Percentiles rank a stretch among this genome's conserved stretches.
Evolutionary conservation across 2,797 vertebrate species (phyloP).

Genomic region (Trachops cirrhosus): DNA sequence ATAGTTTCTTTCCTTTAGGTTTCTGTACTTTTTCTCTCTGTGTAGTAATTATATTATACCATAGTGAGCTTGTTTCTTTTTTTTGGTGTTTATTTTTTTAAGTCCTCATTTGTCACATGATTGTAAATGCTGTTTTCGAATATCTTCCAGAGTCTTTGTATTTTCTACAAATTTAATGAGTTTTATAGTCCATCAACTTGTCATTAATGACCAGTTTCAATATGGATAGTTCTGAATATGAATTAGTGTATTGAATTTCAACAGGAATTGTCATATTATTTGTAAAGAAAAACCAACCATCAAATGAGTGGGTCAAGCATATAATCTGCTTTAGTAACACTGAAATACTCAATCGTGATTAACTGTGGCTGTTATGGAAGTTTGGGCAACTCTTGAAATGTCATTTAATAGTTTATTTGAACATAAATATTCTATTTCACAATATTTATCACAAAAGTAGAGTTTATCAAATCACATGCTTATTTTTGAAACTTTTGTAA

Average conservation of each 20-base stretch:
- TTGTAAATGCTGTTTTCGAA: background rate
- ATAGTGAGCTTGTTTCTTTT: background rate
- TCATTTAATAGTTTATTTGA: constrained; percentile 36
- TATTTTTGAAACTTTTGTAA: constrained; percentile 12
- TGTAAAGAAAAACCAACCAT: background rate
- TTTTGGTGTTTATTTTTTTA: constrained; percentile 35
- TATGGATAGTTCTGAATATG: background rate
- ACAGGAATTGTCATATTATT: background rate
- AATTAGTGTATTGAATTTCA: constrained; percentile 10
- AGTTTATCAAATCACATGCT: constrained; percentile 14
- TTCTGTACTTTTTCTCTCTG: background rate
- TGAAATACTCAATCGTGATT: background rate
- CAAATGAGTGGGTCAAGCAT: background rate
- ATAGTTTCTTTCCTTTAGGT: background rate
- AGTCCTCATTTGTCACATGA: background rate
- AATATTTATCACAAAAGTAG: background rate
- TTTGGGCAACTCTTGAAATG: background rate
- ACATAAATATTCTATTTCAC: constrained; percentile 2
- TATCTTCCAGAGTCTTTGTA: background rate
- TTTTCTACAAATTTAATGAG: background rate
- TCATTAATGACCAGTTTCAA: constrained; percentile 16
- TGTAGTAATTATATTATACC: background rate
- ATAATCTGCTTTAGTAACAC: background rate
- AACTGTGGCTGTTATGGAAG: background rate
- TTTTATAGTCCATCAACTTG: background rate